Percentiles rank a stretch among this genome's conserved stretches.
Conservation (phyloP, 2,113 vertebrate species). For the Lepidothrix coronata region DNA sequence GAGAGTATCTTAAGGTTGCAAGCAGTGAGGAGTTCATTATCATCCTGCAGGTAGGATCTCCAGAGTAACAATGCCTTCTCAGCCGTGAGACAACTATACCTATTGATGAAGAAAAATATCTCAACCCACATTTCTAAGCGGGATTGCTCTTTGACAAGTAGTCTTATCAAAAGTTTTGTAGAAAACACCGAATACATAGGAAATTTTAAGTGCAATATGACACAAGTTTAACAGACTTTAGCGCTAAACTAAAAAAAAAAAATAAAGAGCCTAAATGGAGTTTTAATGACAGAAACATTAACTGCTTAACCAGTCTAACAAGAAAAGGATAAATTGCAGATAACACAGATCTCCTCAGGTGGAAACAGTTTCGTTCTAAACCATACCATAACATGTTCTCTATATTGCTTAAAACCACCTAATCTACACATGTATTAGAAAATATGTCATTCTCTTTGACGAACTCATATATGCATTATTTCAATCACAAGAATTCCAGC, state of each 20-base stretch:
- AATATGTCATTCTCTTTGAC: not conserved
- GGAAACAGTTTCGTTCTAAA: not conserved
- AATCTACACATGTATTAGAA: not conserved
- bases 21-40: not conserved
- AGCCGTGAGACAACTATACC: not conserved
- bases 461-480: not conserved
- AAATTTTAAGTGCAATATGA: not conserved
- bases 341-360: not conserved
- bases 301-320: not conserved
- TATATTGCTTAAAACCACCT: not conserved
- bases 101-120: not conserved
- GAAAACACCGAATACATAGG: accelerated
- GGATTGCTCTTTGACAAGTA: not conserved
- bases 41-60: not conserved
- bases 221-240: not conserved
- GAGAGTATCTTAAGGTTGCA: not conserved
- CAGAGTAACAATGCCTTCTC: not conserved
- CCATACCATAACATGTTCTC: not conserved
- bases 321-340: not conserved
- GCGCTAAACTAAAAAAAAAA: not conserved
- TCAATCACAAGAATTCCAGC: not conserved
- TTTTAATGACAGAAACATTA: not conserved
- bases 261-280: not conserved
- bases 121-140: not conserved
- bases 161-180: not conserved